Evolutionary conservation across 2,113 vertebrate species (phyloP).

Genomic region (Phalacrocorax carbo): DNA sequence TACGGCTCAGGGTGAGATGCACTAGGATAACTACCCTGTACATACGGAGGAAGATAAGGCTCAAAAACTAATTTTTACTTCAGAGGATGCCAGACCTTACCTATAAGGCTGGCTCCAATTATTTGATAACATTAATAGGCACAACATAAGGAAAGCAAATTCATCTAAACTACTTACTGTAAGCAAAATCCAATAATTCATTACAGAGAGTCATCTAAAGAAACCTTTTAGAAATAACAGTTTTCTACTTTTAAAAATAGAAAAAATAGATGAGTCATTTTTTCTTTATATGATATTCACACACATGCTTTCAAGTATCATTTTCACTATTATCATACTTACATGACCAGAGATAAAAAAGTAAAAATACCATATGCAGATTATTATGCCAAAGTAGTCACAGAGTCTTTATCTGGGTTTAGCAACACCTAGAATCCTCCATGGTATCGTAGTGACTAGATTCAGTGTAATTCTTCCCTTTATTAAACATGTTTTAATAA

Average conservation of each 20-base stretch:
- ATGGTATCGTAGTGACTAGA: neutral
- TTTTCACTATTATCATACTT: constrained; percentile 51
- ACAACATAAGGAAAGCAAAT: constrained; percentile 25
- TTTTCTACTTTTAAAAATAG: constrained; percentile 38
- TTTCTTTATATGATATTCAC: constrained; percentile 47
- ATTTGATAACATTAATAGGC: constrained; percentile 21
- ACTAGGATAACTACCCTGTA: constrained; percentile 32
- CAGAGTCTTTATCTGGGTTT: neutral
- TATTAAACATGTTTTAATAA: constrained; percentile 33
- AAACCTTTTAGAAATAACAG: constrained; percentile 39
- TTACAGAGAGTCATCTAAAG: constrained; percentile 41
- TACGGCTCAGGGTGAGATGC: constrained; percentile 19
- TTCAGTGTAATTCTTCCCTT: neutral
- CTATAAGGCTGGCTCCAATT: neutral
- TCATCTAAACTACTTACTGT: neutral
- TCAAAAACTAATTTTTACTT: constrained; percentile 35
- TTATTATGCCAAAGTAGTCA: constrained; percentile 5
- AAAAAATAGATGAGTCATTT: constrained; percentile 54
- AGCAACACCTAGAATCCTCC: constrained; percentile 45
- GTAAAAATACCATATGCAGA: constrained; percentile 3
- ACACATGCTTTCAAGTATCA: constrained; percentile 57
- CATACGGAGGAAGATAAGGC: neutral
- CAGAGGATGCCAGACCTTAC: neutral
- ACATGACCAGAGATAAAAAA: constrained; percentile 40
- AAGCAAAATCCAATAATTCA: constrained; percentile 6